Evolutionary conservation across 37 sponge, comb jelly and placozoan genomes (phyloP).

Genomic region (Haliclona indistincta): DNA sequence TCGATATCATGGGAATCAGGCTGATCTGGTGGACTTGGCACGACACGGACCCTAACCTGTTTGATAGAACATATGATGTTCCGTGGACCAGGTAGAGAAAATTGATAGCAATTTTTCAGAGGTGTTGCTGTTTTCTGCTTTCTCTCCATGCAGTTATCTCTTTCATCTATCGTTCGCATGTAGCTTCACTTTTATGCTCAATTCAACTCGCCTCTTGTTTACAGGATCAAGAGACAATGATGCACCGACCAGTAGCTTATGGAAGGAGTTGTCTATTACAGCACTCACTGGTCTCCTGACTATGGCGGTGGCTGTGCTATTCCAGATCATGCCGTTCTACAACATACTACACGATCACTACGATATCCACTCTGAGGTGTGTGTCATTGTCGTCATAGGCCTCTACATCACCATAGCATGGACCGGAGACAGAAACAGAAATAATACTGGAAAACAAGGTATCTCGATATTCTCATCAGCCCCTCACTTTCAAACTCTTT

Average conservation of each 20-base stretch:
- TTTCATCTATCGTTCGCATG: conserved; percentile 48
- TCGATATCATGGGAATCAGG: conserved; percentile 51
- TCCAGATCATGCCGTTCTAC: conserved; percentile 20
- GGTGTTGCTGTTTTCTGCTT: no score
- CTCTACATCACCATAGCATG: conserved; percentile 23
- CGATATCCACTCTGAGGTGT: conserved; percentile 42
- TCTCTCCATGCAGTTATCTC: conserved; percentile 23
- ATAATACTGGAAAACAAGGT: no score
- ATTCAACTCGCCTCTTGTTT: conserved; percentile 13
- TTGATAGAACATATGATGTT: conserved; percentile 45
- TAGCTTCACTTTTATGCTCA: conserved; percentile 26
- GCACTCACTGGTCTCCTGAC: conserved; percentile 14
- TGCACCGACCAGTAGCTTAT: background rate
- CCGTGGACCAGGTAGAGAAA: conserved; percentile 50
- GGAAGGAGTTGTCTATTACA: no score
- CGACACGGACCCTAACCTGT: conserved; percentile 59
- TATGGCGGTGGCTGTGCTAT: conserved; percentile 35
- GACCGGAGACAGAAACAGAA: conserved; percentile 33
- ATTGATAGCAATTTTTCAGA: no score
- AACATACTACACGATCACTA: conserved; percentile 38
- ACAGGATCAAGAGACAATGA: background rate
- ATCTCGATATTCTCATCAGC: no score
- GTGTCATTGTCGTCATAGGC: conserved; percentile 2
- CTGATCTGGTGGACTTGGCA: conserved; percentile 70
- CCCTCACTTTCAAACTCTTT: no score